Evolutionary conservation across 1,140 invertebrate genomes (phyloP), one percentile per base, ranked within the genome.

Genomic region (Heliothis subflexa): DNA sequence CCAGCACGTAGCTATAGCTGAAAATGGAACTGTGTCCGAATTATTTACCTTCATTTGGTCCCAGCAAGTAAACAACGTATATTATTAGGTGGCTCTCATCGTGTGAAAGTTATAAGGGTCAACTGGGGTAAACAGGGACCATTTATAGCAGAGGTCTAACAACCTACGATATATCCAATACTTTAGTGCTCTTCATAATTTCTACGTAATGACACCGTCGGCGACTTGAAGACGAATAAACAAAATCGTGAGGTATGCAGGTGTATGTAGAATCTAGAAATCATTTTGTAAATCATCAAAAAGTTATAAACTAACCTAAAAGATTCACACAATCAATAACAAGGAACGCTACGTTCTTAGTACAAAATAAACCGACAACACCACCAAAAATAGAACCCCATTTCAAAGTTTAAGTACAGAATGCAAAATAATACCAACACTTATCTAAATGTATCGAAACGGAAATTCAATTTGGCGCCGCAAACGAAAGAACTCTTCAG

Each of bases 371-470:
- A 70, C 47, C 45, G 18, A 50, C 47, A 28, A 47, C 47, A 40
- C 18, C 25, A 50, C 50, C n/a, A n/a, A 73, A n/a, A 73, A 73
- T 49, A 61, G 4, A 61, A 73, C n/a, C 45, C 40, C 33, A 33
- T 59, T 73, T 25, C 12, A 45, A 59, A 73, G 54, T 73, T 40
- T 59, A 57, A 73, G 71, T 52, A 52, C 12, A 50, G 64, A 73
- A 73, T 55, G 55, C 52, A 55, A 73, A 73, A 59, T 73, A 73
- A 72, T 72, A 72, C 54, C 49, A 74, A 79, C 75, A 74, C 68
- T 83, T 83, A 79, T 81, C 82, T 78, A 79, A 75, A 79, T 79
- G 80, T 79, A 66, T 71, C 55, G 71, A 59, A 73, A 73, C 28
- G 77, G 78, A 74, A 81, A 83, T 78, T 83, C 62, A 78, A 64